A percentile compares a stretch with the other conserved stretches of the same genome.
These are phyloP conservation scores for Rhynchonycteris naso DNA, from an alignment of 2,797 vertebrate genomes.

Conservation along the genomic window DNA sequence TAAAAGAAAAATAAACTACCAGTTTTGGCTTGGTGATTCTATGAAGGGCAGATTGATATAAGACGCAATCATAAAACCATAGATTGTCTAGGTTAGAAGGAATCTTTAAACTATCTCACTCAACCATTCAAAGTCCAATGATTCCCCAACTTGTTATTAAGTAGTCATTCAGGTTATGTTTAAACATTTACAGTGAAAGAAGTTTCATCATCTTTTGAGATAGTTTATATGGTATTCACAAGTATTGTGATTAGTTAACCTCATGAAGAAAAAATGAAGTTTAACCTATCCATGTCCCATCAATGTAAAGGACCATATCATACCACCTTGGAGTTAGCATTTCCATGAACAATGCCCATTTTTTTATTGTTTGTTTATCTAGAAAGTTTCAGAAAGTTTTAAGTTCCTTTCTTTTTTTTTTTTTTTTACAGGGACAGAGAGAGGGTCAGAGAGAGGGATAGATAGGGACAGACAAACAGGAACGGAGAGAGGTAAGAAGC, in stretches of 20 bases:
- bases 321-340: background rate
- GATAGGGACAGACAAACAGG: no score
- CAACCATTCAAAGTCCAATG: background rate
- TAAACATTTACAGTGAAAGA: background rate
- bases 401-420: background rate
- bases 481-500: no score
- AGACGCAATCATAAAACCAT: background rate
- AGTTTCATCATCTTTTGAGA: background rate
- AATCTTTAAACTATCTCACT: background rate
- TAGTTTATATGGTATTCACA: background rate
- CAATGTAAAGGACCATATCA: background rate
- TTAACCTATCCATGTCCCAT: background rate
- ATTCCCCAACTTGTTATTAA: background rate
- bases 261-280: background rate
- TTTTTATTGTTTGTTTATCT: slow-evolving; percentile 9
- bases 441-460: no score
- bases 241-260: background rate
- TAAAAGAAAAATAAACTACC: background rate
- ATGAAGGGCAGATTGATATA: background rate
- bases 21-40: background rate
- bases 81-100: background rate
- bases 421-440: no score
- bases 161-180: background rate
- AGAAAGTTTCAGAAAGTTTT: background rate
- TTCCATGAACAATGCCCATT: background rate